These are phyloP conservation scores for Flabesymbios commensalis DNA, from an alignment of 2,888 invertebrate species.

Conservation along the genomic window DNA sequence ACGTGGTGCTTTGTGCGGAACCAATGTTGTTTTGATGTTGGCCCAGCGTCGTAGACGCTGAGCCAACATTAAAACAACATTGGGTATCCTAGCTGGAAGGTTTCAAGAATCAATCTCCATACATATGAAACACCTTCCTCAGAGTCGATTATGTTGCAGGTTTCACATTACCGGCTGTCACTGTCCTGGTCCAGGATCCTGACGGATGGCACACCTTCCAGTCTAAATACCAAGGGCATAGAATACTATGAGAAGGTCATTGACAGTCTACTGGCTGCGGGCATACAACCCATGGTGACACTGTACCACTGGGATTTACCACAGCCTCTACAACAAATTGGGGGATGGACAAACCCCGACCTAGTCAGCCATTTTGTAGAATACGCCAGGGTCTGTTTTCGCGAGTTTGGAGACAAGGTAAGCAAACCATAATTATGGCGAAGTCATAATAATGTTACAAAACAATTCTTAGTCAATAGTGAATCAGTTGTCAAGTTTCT, in stretches of 20 bases:
- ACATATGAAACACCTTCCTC: no score
- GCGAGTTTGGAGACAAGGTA: constrained; percentile 44
- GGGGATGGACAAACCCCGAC: constrained; percentile 49
- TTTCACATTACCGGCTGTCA: constrained; percentile 47
- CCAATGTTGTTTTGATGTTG: no score
- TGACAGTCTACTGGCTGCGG: constrained; percentile 69
- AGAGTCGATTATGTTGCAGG: no score
- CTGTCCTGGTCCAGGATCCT: constrained; percentile 74
- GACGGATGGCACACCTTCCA: constrained; percentile 65
- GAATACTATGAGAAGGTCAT: constrained; percentile 75
- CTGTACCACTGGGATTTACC: constrained; percentile 63
- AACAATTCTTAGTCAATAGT: no score
- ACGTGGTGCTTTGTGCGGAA: no score
- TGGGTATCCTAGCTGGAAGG: no score
- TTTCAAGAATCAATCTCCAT: no score
- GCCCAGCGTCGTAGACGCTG: no score
- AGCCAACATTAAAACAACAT: no score
- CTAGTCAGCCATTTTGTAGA: constrained; percentile 43
- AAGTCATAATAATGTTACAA: no score
- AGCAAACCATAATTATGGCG: no score
- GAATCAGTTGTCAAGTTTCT: no score
- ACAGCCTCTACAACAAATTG: constrained; percentile 45
- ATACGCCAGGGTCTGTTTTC: constrained; percentile 44
- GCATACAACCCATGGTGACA: constrained; percentile 68
- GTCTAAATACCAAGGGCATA: constrained; percentile 64